A percentile compares a stretch with the other conserved stretches of the same genome.
These are phyloP conservation scores for Pseudonaja textilis DNA, from an alignment of 2,113 vertebrate genomes.

Conservation along the genomic window DNA sequence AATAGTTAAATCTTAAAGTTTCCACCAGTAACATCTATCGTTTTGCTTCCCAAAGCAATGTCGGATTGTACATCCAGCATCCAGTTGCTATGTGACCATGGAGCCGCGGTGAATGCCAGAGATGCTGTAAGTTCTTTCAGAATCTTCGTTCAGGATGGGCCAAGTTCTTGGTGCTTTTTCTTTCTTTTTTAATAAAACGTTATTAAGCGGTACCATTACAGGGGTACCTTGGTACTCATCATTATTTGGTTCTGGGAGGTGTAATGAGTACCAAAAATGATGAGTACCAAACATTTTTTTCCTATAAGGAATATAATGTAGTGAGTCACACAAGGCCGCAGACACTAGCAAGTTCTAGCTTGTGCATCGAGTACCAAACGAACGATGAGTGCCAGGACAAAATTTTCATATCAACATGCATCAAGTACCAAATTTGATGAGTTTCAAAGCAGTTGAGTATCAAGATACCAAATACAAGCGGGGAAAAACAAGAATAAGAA, in stretches of 20 bases:
- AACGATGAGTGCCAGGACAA: background rate
- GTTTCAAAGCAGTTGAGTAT: background rate
- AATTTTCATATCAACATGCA: background rate
- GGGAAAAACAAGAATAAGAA: background rate
- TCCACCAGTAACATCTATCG: background rate
- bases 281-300: background rate
- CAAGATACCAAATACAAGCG: background rate
- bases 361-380: background rate
- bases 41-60: slow-evolving; percentile 79
- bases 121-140: slow-evolving; percentile 81
- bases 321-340: background rate
- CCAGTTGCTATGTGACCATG: slow-evolving; percentile 92
- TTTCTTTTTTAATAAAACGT: background rate
- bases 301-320: background rate
- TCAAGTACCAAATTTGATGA: background rate
- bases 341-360: background rate
- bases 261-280: background rate
- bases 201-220: background rate
- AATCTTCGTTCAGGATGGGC: background rate
- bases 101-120: slow-evolving; percentile 83
- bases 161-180: background rate
- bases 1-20: background rate
- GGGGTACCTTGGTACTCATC: background rate
- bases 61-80: slow-evolving; percentile 90
- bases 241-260: background rate